phyloP scores from a whole-genome alignment of 2,888 invertebrate species.

The Leptinotarsa rubiginosa region DNA sequence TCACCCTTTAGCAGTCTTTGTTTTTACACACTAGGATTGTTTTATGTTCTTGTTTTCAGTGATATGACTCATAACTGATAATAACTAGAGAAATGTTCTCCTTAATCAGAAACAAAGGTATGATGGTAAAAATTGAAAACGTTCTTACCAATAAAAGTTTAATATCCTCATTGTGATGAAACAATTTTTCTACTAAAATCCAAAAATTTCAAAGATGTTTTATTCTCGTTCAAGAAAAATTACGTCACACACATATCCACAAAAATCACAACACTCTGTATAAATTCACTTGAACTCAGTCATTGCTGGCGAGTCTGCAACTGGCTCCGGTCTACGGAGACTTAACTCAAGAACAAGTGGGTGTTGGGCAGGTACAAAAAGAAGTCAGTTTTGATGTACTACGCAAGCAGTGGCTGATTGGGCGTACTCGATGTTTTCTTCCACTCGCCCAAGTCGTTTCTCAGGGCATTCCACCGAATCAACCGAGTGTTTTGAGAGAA shows the following conservation, averaged over 20 bases:
- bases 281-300: constrained; percentile 15
- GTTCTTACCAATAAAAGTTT: constrained; percentile 62
- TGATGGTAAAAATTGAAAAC: neutral
- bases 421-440: constrained; percentile 55
- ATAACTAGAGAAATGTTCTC: too few species aligned
- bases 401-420: constrained; percentile 14
- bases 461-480: constrained; percentile 58
- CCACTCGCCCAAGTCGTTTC: constrained; percentile 57
- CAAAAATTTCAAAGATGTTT: constrained; percentile 19
- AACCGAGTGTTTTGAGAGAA: constrained; percentile 17
- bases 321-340: constrained; percentile 30
- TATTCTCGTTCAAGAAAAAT: neutral
- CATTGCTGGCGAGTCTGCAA: constrained; percentile 30
- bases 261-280: constrained; percentile 25
- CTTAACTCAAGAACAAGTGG: constrained; percentile 53
- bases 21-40: too few species aligned
- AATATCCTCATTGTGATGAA: constrained; percentile 59
- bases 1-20: too few species aligned
- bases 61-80: too few species aligned
- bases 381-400: constrained; percentile 49
- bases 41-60: too few species aligned
- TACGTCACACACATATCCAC: neutral
- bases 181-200: constrained; percentile 9
- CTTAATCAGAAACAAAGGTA: too few species aligned
- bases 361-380: constrained; percentile 54